Conservation (phyloP, 2,888 invertebrate species). For the Dilophus febrilis region DNA sequence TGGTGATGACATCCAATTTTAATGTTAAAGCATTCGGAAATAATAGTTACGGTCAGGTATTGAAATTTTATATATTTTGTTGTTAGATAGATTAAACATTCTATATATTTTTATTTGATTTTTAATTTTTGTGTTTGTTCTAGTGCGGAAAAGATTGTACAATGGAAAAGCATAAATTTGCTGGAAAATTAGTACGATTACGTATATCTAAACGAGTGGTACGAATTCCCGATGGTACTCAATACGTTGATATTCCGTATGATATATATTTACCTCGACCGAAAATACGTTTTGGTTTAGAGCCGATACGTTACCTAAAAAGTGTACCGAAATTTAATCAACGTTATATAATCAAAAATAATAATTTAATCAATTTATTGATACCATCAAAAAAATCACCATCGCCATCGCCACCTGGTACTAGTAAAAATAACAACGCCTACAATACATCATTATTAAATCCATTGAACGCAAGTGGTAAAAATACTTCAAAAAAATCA, state of each 20-base stretch:
- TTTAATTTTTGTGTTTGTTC: conserved; percentile 2
- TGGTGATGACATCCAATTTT: conserved; percentile 28
- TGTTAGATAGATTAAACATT: background rate
- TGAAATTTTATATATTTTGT: background rate
- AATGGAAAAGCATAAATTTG: conserved; percentile 23
- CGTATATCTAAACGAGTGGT: conserved; percentile 28
- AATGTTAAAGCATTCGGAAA: conserved; percentile 30
- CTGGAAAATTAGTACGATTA: conserved; percentile 24
- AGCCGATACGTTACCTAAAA: conserved; percentile 28
- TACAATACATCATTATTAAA: too few species aligned
- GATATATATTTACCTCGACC: conserved; percentile 27
- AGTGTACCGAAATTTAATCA: conserved; percentile 25
- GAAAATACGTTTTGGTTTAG: conserved; percentile 22
- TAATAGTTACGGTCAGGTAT: conserved; percentile 28
- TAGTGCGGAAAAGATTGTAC: conserved; percentile 27
- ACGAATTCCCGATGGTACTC: conserved; percentile 25
- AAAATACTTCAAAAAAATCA: too few species aligned
- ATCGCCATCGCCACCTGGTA: conserved; percentile 13
- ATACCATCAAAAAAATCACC: conserved; percentile 17
- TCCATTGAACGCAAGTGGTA: too few species aligned
- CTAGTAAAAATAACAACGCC: conserved; percentile 14
- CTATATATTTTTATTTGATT: background rate
- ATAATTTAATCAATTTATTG: conserved; percentile 17
- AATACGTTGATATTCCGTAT: conserved; percentile 26
- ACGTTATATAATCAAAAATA: conserved; percentile 13